Conservation (phyloP, 2,113 vertebrate genomes). For the Ramphastos sulfuratus region DNA sequence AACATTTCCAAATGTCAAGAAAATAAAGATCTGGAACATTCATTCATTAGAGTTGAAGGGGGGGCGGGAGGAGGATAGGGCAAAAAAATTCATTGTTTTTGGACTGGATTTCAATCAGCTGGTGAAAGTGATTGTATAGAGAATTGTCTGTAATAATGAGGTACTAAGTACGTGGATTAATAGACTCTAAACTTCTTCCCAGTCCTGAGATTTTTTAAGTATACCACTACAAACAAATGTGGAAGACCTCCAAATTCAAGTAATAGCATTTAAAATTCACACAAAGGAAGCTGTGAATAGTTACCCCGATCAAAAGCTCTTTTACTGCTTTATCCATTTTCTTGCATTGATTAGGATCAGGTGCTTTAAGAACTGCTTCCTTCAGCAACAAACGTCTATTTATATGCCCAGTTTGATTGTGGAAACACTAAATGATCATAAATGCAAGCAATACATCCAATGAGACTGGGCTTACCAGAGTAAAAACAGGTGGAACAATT, state of each 20-base stretch:
- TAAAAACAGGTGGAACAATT: neutral
- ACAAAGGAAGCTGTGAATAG: neutral
- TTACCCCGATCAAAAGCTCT: neutral
- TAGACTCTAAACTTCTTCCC: neutral
- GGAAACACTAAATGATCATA: neutral
- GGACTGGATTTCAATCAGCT: neutral
- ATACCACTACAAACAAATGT: neutral
- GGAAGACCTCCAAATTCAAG: neutral
- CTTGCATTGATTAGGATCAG: neutral
- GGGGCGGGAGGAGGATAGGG: too few relatives aligned
- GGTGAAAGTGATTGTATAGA: neutral
- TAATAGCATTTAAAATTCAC: neutral
- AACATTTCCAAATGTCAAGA: neutral
- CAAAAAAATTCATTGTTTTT: neutral
- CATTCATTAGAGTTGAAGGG: neutral
- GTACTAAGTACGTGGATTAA: neutral
- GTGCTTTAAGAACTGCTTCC: constrained; percentile 1
- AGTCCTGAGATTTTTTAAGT: neutral
- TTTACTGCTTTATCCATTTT: neutral
- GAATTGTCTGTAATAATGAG: neutral
- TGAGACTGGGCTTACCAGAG: neutral
- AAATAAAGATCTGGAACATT: neutral
- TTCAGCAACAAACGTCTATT: constrained; percentile 18
- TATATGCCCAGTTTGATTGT: neutral
- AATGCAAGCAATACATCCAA: neutral